Evolutionary conservation across 1,140 invertebrate genomes (phyloP).

Genomic region (Metaphire vulgaris): DNA sequence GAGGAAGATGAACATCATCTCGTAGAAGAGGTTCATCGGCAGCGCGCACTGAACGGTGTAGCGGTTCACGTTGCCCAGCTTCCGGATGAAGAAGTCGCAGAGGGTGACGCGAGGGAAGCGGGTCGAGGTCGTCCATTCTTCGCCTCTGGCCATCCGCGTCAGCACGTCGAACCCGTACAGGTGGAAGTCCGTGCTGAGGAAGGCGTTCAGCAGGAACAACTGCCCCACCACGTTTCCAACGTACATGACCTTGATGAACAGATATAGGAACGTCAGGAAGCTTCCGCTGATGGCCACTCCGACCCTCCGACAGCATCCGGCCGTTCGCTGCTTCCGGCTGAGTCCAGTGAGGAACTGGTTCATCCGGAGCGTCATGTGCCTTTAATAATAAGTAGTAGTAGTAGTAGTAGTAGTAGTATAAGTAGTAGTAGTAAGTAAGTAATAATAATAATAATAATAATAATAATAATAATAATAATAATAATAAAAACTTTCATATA

Average conservation of each 20-base stretch:
- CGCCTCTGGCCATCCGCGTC: conserved; percentile 34
- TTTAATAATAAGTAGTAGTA: too few species aligned
- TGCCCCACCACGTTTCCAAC: conserved; percentile 55
- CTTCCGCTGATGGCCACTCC: conserved; percentile 44
- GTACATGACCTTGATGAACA: conserved; percentile 56
- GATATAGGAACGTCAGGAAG: conserved; percentile 54
- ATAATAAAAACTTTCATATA: too few species aligned
- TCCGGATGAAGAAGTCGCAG: conserved; percentile 15
- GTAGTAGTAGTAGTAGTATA: too few species aligned
- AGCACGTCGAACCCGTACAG: conserved; percentile 54
- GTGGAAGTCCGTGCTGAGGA: conserved; percentile 54
- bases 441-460: too few species aligned
- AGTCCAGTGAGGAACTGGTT: conserved; percentile 47
- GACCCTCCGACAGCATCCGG: not conserved
- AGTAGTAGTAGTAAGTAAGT: too few species aligned
- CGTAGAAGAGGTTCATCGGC: conserved; percentile 57
- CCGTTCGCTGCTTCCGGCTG: conserved; percentile 42
- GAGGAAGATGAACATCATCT: conserved; percentile 53
- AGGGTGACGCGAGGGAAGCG: conserved; percentile 15
- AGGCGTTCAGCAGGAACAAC: conserved; percentile 55
- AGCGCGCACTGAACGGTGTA: conserved; percentile 55
- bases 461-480: too few species aligned
- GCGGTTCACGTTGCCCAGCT: conserved; percentile 36
- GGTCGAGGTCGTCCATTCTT: conserved; percentile 26
- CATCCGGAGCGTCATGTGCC: conserved; percentile 48